Conservation (phyloP, 1,140 invertebrate genomes). For the Hyles euphorbiae region DNA sequence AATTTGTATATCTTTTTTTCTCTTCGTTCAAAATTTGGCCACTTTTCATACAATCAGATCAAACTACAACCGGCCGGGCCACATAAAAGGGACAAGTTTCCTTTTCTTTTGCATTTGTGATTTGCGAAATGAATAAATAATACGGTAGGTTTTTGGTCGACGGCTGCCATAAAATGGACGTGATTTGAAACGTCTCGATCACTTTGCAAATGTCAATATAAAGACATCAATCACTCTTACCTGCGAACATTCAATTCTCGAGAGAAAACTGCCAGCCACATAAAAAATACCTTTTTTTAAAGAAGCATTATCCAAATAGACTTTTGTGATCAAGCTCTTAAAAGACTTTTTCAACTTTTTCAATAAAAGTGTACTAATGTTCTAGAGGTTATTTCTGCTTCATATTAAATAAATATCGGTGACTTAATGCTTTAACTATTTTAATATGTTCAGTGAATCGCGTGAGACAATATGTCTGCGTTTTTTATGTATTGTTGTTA, state of each 20-base stretch:
- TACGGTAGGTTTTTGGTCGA: constrained; percentile 2
- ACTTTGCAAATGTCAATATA: constrained; percentile 44
- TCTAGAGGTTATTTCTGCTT: not conserved
- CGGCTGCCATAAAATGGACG: constrained; percentile 18
- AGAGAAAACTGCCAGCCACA: constrained; percentile 37
- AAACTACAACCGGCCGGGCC: too few species aligned
- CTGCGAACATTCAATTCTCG: constrained; percentile 52
- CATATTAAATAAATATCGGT: too few species aligned
- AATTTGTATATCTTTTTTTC: too few species aligned
- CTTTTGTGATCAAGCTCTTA: constrained; percentile 22
- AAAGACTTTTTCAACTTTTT: constrained; percentile 12
- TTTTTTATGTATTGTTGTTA: too few species aligned
- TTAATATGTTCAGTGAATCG: too few species aligned
- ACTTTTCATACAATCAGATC: too few species aligned
- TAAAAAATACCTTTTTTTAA: constrained; percentile 35
- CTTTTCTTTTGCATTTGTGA: too few species aligned
- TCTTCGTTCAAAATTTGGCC: too few species aligned
- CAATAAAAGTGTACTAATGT: constrained; percentile 20
- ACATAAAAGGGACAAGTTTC: too few species aligned
- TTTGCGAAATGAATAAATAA: too few species aligned
- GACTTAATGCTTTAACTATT: too few species aligned
- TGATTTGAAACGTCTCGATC: constrained; percentile 42
- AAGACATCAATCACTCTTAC: constrained; percentile 53
- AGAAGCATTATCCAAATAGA: constrained; percentile 29
- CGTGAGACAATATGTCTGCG: too few species aligned